Base-by-base conservation (phyloP, 2,888 invertebrate species). In the Himalopsyche kuldschensis region DNA sequence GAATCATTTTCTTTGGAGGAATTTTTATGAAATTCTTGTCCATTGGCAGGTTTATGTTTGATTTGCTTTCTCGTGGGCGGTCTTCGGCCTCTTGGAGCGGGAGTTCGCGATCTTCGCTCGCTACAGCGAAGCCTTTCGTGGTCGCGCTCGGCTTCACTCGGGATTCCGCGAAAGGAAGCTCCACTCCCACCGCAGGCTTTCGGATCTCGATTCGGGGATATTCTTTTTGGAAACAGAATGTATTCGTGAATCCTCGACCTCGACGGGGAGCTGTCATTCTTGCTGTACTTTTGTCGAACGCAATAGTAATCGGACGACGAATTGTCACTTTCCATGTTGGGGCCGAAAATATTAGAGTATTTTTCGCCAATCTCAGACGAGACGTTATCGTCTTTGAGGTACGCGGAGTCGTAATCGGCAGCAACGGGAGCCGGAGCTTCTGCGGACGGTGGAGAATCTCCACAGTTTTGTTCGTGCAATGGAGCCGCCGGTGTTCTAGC, bases 241-340 rank as follows among this genome's bases (percentile, higher is more conserved):
- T 89, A 88, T 80, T 86, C 86, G 80, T 85, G 85, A 55, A 85
- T 87, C 30, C 86, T 84, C 30, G 90, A 90, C 6, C 90, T 88
- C 0, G 90, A 90, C 20, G 90, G 91, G 84, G 91, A 91, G 69
- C 89, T 89, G 83, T 90, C 90, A 63, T 87, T 87, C 47, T 87
- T 87, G 47, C 83, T 82, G 47, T 86, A 86, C 31, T 85, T 86
- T 75, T 84, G 85, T 15, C 85, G 69, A 48, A 80, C 78, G 69
- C 86, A 87, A 75, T 86, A 84, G 55, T 85, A 84, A 47, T 86
- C 84, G 69, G 85, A 30, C 89, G 89, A 82, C 80, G 79, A 80
- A 87, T 87, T 83, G 88, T 88, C 87, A 87, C 88, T 86, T 87
- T 88, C 86, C 88, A 89, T 87, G 35, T 82, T 83, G 78, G 80